Evolutionary conservation across 2,797 vertebrate species (phyloP).

Genomic region (Mormyrops attenuatus): DNA sequence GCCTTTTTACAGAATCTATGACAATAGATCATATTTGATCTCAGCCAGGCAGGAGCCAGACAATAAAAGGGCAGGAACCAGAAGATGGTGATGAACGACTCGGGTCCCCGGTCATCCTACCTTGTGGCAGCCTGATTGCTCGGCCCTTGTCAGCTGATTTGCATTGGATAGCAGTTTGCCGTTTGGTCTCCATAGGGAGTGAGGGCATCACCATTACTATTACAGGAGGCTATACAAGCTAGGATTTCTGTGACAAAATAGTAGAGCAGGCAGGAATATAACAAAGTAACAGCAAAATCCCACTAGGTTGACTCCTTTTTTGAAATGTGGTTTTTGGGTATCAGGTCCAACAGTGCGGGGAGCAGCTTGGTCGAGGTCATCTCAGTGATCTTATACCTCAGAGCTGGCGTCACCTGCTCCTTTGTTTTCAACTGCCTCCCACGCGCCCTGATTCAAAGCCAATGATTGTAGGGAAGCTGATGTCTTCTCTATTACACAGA

Average conservation of each 20-base stretch:
- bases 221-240: background rate
- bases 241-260: background rate
- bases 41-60: background rate
- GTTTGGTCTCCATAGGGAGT: background rate
- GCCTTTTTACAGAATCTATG: background rate
- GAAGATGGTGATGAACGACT: background rate
- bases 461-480: conserved; percentile 37
- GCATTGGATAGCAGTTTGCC: background rate
- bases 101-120: background rate
- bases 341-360: background rate
- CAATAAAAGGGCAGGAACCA: background rate
- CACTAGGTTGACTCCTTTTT: background rate
- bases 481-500: conserved; percentile 22
- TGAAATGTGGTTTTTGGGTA: background rate
- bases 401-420: conserved; percentile 31
- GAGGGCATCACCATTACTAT: background rate
- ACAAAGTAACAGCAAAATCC: background rate
- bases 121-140: background rate
- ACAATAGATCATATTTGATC: background rate
- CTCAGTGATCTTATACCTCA: conserved; percentile 10
- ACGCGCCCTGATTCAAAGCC: conserved; percentile 1
- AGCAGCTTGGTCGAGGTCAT: background rate
- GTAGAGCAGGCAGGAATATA: background rate
- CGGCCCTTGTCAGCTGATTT: background rate
- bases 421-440: conserved; percentile 46